Conservation (phyloP, 2,113 vertebrate species). For the Cathartes aura region DNA sequence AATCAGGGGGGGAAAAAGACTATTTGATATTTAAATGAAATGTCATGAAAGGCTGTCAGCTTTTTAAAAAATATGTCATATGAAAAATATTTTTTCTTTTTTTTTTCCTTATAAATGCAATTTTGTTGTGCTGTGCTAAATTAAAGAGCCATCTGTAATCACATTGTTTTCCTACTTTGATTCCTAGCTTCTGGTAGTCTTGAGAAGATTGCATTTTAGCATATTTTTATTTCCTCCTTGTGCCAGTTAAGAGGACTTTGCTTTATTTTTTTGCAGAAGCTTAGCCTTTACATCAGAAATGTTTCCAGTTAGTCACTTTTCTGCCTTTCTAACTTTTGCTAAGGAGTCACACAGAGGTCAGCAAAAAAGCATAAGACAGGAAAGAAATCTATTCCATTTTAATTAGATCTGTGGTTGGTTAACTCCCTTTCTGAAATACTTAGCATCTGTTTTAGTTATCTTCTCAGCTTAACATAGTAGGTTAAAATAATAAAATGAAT, state of each 20-base stretch:
- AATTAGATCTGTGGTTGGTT: constrained; percentile 35
- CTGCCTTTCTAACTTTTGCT: constrained; percentile 39
- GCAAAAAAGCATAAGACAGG: not conserved
- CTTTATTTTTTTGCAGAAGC: not conserved
- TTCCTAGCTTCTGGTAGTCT: not conserved
- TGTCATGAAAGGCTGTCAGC: not conserved
- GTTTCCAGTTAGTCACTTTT: constrained; percentile 10
- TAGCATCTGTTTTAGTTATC: constrained; percentile 51
- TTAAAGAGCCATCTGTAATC: not conserved
- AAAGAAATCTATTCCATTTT: constrained; percentile 34
- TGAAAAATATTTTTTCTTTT: not conserved
- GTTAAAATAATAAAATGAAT: constrained; percentile 37
- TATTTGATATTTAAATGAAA: not conserved
- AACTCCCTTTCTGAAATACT: constrained; percentile 36
- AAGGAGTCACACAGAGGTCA: constrained; percentile 22
- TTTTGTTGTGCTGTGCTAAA: not conserved
- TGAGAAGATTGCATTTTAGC: not conserved
- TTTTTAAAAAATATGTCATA: not conserved
- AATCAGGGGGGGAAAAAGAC: fast-evolving
- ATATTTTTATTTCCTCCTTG: not conserved
- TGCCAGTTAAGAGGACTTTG: not conserved
- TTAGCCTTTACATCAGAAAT: constrained; percentile 1
- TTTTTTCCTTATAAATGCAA: not conserved
- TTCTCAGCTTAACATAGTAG: constrained; percentile 40
- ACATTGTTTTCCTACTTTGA: not conserved